Evolutionary conservation across 1,140 invertebrate species (phyloP).

Genomic region (Rhopalosiphum padi): DNA sequence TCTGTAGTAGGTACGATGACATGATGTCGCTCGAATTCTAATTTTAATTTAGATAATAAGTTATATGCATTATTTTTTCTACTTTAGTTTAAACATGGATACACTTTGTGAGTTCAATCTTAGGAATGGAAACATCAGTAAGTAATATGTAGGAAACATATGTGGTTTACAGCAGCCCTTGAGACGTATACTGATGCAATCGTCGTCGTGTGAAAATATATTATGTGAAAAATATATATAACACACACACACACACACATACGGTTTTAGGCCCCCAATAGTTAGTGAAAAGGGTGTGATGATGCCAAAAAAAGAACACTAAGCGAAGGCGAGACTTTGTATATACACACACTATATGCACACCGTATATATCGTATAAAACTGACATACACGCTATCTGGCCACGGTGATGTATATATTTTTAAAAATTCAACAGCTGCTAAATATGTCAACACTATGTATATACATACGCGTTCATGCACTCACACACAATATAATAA

Average conservation of each 20-base stretch:
- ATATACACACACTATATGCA: background rate
- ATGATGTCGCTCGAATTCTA: background rate
- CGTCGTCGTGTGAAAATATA: conserved; percentile 52
- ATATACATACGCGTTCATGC: background rate
- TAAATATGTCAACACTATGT: conserved; percentile 52
- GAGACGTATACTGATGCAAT: conserved; percentile 45
- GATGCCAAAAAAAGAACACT: conserved; percentile 51
- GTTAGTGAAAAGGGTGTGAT: conserved; percentile 54
- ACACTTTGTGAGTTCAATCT: conserved; percentile 31
- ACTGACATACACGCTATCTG: conserved; percentile 34
- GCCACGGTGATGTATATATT: conserved; percentile 41
- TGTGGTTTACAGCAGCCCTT: conserved; percentile 51
- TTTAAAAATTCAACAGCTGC: conserved; percentile 54
- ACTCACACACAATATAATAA: background rate
- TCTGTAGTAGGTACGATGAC: background rate
- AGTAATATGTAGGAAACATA: conserved; percentile 49
- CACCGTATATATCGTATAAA: background rate
- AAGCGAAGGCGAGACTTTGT: conserved; percentile 31
- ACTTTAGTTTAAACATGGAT: background rate
- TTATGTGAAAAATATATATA: conserved; percentile 45
- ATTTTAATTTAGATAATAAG: conserved; percentile 23
- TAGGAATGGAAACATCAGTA: conserved; percentile 27
- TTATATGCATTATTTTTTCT: background rate
- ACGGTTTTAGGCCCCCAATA: conserved; percentile 51
- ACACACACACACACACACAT: background rate